phyloP scores from a whole-genome alignment of 2,797 vertebrate genomes.

The Sebastes oblongus region DNA sequence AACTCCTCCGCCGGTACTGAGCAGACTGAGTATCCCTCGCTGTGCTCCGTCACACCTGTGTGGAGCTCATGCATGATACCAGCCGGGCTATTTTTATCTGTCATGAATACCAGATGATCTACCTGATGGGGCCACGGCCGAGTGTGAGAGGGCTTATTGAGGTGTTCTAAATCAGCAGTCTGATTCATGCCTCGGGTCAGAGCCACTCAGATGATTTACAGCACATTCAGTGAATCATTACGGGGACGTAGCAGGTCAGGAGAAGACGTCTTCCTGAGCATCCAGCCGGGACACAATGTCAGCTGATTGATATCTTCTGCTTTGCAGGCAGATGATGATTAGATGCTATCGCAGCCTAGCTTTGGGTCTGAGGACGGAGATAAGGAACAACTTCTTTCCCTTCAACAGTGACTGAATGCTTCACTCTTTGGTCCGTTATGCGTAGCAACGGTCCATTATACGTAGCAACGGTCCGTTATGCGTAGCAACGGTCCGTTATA shows the following conservation, averaged over 20 bases:
- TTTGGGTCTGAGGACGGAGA: neutral
- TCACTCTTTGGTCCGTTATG: too few species aligned
- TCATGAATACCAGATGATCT: slow-evolving; percentile 49
- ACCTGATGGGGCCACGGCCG: slow-evolving; percentile 33
- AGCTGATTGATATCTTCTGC: slow-evolving; percentile 18
- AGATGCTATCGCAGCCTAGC: neutral
- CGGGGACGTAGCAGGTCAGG: neutral
- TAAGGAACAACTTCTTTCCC: neutral
- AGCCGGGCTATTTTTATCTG: slow-evolving; percentile 54
- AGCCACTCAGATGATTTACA: slow-evolving; percentile 15
- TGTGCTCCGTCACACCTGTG: slow-evolving; percentile 4
- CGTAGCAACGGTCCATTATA: too few species aligned
- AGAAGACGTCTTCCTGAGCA: slow-evolving; percentile 15
- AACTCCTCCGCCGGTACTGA: neutral
- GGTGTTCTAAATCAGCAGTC: slow-evolving; percentile 37
- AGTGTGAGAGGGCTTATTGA: slow-evolving; percentile 8
- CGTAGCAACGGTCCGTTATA: too few species aligned
- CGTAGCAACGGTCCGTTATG: too few species aligned
- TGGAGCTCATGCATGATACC: slow-evolving; percentile 8
- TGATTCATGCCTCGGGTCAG: slow-evolving; percentile 35
- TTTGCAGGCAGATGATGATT: too few species aligned
- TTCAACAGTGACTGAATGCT: neutral
- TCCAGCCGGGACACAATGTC: slow-evolving; percentile 3
- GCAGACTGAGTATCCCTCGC: slow-evolving; percentile 4
- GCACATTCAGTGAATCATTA: slow-evolving; percentile 26